phyloP scores from a whole-genome alignment of 2,113 vertebrate genomes.

The Alosa alosa region DNA sequence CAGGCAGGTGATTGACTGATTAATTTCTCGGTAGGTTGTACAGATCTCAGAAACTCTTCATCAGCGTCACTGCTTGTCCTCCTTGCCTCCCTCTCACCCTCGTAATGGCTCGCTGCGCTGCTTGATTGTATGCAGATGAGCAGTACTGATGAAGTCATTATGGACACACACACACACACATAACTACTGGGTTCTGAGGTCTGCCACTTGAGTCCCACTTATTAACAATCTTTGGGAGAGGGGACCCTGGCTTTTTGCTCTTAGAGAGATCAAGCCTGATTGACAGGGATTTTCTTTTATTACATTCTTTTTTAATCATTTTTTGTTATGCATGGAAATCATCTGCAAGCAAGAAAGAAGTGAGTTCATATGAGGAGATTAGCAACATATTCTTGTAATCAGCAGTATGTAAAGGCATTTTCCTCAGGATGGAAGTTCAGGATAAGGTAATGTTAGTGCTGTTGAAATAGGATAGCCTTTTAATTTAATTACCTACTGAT shows the following conservation, averaged over 20 bases:
- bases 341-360: not conserved
- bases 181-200: conserved; percentile 55
- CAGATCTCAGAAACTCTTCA: conserved; percentile 46
- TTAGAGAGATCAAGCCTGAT: conserved; percentile 59
- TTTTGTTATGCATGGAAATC: conserved; percentile 5
- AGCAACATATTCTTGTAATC: not conserved
- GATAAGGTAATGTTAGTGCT: conserved; percentile 4
- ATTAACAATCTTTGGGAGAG: conserved; percentile 64
- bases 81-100: conserved; percentile 31
- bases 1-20: conserved; percentile 49
- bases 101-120: conserved; percentile 60
- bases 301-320: not conserved
- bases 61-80: conserved; percentile 44
- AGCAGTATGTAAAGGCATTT: not conserved
- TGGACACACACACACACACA: conserved; percentile 41
- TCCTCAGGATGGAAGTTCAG: not conserved
- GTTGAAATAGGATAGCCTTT: conserved; percentile 9
- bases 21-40: conserved; percentile 58
- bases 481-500: conserved; percentile 20
- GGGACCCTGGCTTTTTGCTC: conserved; percentile 46
- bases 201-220: conserved; percentile 53
- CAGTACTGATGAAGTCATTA: conserved; percentile 56
- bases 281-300: conserved; percentile 32
- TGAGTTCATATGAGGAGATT: not conserved
- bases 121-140: conserved; percentile 73